Evolutionary conservation across 2,888 invertebrate species (phyloP), one percentile per base, ranked within the genome.

Genomic region (Drosophila monieri): DNA sequence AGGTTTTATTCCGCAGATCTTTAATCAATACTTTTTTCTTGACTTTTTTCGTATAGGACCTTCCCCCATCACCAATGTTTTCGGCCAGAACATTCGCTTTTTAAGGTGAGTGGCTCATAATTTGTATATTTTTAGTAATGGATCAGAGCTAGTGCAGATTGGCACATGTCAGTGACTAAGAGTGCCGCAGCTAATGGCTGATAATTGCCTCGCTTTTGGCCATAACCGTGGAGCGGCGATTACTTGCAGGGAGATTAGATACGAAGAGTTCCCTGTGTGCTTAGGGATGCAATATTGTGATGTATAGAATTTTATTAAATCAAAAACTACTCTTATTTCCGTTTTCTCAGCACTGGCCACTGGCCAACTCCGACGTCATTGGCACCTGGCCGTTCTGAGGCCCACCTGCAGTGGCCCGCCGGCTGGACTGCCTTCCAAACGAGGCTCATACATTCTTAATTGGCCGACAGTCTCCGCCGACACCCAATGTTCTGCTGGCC

Each of bases 61-160:
- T 65, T 39, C 18, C 49, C 51, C 21, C 23, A 52, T 14, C 65
- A 65, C 66, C 74, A 81, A 81, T 78, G 83, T 76, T 71, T 78
- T 71, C 67, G 68, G 64, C 62, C 74, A 60, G 43, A 67, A 70
- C 72, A 68, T 68, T 64, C 46, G 48, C 55, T 67, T 53, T 70
- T 73, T 79, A 79, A 79, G 78, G 78, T 79, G 57, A 80, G 79
- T 73, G 72, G 35, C 35, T 66, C 9, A 9, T 5, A 32, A 47
- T 21, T n/a, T 35, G 9, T 52, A 35, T 18, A 53, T 48, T 27
- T 65, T 53, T 65, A 48, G 48, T 66, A 55, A 66, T 66, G 46
- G 53, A 54, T 65, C 41, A 23, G 44, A 14, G 14, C 23, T 65
- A 23, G 65, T 53, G 9, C 18, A 55, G 54, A 69, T 70, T 70